phyloP scores from a whole-genome alignment of 2,113 vertebrate species.

The Entosphenus tridentatus region DNA sequence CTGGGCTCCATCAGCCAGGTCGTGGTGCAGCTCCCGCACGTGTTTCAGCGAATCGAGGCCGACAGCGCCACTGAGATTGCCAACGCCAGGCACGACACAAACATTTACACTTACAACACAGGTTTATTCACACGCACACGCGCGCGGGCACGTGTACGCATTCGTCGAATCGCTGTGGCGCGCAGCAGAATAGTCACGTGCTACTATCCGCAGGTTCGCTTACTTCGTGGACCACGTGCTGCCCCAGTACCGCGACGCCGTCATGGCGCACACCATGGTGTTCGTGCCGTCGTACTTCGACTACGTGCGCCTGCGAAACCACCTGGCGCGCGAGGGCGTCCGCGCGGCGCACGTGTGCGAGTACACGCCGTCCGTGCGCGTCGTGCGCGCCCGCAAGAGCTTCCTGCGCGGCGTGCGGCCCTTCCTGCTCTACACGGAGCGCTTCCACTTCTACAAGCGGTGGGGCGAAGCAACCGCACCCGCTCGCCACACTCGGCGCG shows the following conservation, averaged over 20 bases:
- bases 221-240: conserved; percentile 62
- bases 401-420: conserved; percentile 60
- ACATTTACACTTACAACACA: background rate
- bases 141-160: background rate
- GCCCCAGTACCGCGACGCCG: conserved; percentile 67
- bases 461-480: conserved; percentile 13
- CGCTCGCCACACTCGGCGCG: too few relatives aligned
- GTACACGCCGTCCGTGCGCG: conserved; percentile 37
- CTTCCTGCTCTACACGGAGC: conserved; percentile 70
- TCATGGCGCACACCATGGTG: conserved; percentile 83
- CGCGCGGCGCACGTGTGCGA: conserved; percentile 58
- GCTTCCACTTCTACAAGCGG: conserved; percentile 97
- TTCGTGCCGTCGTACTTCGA: conserved; percentile 82
- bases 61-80: conserved; percentile 28
- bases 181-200: background rate
- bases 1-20: conserved; percentile 62
- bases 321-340: conserved; percentile 64
- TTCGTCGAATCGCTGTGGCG: background rate
- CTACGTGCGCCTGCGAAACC: conserved; percentile 70
- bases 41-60: conserved; percentile 53
- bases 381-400: conserved; percentile 51
- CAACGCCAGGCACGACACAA: conserved; percentile 33
- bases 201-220: conserved; percentile 35
- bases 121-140: background rate
- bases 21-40: conserved; percentile 67